Evolutionary conservation across 2,888 invertebrate genomes (phyloP), one percentile per base, ranked within the genome.

Genomic region (Pasiphila rectangulata): DNA sequence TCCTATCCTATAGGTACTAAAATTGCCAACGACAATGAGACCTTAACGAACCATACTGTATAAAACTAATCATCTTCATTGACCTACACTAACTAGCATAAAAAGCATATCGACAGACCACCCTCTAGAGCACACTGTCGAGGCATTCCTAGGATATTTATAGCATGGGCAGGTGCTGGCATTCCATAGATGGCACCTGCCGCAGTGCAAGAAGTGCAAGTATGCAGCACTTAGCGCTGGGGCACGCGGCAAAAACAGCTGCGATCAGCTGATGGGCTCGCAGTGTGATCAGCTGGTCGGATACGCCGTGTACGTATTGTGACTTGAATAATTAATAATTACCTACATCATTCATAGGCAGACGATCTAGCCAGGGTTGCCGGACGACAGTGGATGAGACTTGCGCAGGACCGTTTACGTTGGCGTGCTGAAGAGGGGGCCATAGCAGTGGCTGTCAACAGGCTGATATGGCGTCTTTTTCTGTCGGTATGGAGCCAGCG

Each of bases 181-280:
- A 59, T 56, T 59, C 56, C 53, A 17, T 16, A 9, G 6, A 9
- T 52, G 48, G 46, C 69, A 66, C 61, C 67, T 64, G 63, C 61
- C 70, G 63, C 60, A 57, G 63, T 64, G 54, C 56, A 84, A 83
- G 82, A 83, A 83, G 69, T 43, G 23, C 16, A 45, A 36, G 35
- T 39, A 48, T 44, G 43, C 29, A 17, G 39, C 29, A 19, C 38
- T 54, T 48, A 74, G 69, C 68, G 66, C 46, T 58, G 46, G 61
- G 58, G 60, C 67, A 64, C 62, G 66, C 60, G 62, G 57, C 47
- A 36, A 49, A 56, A 39, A 23, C 34, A 44, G 44, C 20, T 46
- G 10, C 4, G 13, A 9, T 2, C n/a, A 37, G 7, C 25, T 32
- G 38, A 34, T 35, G 35, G 19, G 19, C 20, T 15, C 21, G 7